Percentiles rank a stretch among this genome's conserved stretches.
phyloP scores from a whole-genome alignment of 2,113 vertebrate species.

The Tichodroma muraria region DNA sequence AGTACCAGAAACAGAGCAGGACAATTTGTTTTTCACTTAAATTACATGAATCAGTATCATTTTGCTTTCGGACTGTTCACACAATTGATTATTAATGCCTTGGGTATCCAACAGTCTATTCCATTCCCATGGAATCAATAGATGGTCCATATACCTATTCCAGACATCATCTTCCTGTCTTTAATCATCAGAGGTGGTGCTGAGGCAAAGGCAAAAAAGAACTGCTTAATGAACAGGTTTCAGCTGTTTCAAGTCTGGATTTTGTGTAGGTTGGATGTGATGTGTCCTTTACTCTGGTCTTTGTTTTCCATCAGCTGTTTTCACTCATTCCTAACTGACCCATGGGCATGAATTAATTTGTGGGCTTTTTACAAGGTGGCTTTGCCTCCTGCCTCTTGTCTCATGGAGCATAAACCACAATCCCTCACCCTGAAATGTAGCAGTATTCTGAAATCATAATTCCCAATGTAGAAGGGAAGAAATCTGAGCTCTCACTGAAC shows the following conservation, averaged over 20 bases:
- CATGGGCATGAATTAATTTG: neutral
- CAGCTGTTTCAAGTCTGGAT: neutral
- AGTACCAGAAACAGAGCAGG: neutral
- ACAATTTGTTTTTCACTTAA: neutral
- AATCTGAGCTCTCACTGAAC: neutral
- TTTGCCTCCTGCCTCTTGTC: neutral
- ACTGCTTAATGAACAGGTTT: neutral
- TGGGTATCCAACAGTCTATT: neutral
- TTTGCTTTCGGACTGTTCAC: neutral
- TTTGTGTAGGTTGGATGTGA: neutral
- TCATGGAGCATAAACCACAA: neutral
- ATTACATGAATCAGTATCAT: neutral
- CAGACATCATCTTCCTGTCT: neutral
- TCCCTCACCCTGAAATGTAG: neutral
- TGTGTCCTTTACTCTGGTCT: neutral
- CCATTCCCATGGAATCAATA: neutral
- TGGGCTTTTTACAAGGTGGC: neutral
- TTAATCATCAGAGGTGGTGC: neutral
- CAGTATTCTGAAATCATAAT: neutral
- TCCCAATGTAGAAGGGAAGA: neutral
- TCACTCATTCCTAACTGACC: neutral
- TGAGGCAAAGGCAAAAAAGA: neutral
- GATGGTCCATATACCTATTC: neutral
- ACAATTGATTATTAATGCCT: neutral
- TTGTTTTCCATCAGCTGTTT: neutral